These are phyloP conservation scores for Castor canadensis DNA, from an alignment of 2,113 vertebrate genomes.

Conservation along the genomic window DNA sequence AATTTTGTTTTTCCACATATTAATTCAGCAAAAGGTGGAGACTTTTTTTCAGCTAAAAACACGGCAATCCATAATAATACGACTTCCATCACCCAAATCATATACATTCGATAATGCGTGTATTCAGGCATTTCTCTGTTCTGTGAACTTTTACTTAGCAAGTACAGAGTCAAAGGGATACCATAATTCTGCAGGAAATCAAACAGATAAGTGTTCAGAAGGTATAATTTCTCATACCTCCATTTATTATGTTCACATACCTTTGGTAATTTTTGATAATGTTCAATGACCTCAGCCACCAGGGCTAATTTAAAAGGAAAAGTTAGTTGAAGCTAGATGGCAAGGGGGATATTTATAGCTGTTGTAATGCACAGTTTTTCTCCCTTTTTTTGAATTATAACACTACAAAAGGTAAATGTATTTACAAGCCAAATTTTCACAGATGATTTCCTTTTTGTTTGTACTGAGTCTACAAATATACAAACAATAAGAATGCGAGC, in stretches of 20 bases:
- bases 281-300: not conserved
- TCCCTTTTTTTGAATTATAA: not conserved
- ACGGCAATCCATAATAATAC: not conserved
- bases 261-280: not conserved
- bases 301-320: not conserved
- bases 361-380: conserved; percentile 5
- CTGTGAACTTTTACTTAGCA: not conserved
- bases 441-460: conserved; percentile 33
- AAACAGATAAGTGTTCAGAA: not conserved
- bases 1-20: not conserved
- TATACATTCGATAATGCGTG: not conserved
- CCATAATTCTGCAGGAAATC: not conserved
- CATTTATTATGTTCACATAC: not conserved
- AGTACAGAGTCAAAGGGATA: not conserved
- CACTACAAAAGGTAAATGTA: conserved; percentile 27
- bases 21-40: not conserved
- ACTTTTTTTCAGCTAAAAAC: not conserved
- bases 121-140: not conserved
- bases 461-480: not conserved
- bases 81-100: not conserved
- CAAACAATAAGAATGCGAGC: conserved; percentile 18
- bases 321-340: not conserved
- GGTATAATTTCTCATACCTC: not conserved
- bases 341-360: not conserved
- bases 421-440: conserved; percentile 26